Evolutionary conservation across 2,888 invertebrate genomes (phyloP).

Genomic region (Megaustenia siamemsis): DNA sequence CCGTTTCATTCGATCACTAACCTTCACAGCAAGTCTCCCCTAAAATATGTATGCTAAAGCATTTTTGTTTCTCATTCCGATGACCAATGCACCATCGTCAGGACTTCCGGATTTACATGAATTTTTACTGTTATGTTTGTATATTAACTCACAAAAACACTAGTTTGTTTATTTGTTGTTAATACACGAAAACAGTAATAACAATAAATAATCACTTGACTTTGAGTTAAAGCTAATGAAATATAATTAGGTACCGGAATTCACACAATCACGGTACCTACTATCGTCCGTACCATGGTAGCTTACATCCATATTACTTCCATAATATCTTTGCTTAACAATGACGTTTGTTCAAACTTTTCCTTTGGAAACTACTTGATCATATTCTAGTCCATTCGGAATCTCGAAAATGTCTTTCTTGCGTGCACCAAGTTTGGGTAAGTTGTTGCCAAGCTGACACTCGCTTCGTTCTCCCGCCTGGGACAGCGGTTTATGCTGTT

Average conservation of each 20-base stretch:
- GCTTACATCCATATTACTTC: slow-evolving; percentile 9
- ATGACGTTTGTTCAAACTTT: background rate
- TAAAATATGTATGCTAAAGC: no score
- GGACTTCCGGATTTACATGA: no score
- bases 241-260: slow-evolving; percentile 37
- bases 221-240: background rate
- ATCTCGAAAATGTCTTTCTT: background rate
- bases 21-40: no score
- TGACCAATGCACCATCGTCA: no score
- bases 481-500: background rate
- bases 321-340: background rate
- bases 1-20: no score
- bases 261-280: slow-evolving; percentile 4
- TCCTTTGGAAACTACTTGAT: background rate
- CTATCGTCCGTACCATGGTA: background rate
- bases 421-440: background rate
- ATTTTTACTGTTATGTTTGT: no score
- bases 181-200: no score
- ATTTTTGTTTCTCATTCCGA: no score
- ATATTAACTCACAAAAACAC: no score
- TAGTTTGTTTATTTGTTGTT: no score
- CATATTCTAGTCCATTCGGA: background rate
- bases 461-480: background rate
- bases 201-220: no score
- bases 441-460: slow-evolving; percentile 4